Base-by-base conservation (phyloP, 2,888 invertebrate species). In the Scelioninae gen. 1 region DNA sequence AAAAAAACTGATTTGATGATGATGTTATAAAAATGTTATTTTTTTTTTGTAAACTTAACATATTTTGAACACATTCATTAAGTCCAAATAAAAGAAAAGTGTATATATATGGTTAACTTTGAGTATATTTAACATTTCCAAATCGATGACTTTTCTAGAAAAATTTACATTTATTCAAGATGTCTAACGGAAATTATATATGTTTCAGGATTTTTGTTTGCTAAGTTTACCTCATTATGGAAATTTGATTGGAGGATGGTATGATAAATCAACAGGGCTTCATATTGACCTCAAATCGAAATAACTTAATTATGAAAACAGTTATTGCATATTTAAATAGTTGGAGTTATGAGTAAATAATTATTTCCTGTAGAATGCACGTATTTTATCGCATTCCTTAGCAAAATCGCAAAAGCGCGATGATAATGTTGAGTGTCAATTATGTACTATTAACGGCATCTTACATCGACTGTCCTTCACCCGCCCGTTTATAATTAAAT, bases 301-400 rank as follows among this genome's bases (percentile, higher is more conserved):
- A 58, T 68, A 51, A 60, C 60, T 68, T 60, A 34, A 76, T 68
- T 76, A 68, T 68, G 58, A 43, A 66, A 68, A 68, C 76, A 60
- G 76, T 68, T 76, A 68, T 34, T n/a, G 58, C 58, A 9, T 63
- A 45, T 74, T 65, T 66, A 16, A 56, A 56, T 56, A 56, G 47
- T 58, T n/a, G 32, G 13, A 31, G 65, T 65, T 76, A 66, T 66
- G 75, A 58, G 66, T 76, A 58, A 76, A 51, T 66, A 75, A 75
- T 56, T 31, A 66, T 66, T 76, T 76, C 58, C 65, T 66, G 66
- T 31, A 51, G 13, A 15, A 29, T 2, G 29, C 11, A 45, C 23
- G 34, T 29, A 53, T 65, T 38, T 49, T 56, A 31, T 65, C 32
- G 65, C 66, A 58, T 60, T 47, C 38, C 47, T 60, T 13, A 29